These are phyloP conservation scores for Serilophus lunatus DNA, from an alignment of 2,113 vertebrate species.

Conservation along the genomic window DNA sequence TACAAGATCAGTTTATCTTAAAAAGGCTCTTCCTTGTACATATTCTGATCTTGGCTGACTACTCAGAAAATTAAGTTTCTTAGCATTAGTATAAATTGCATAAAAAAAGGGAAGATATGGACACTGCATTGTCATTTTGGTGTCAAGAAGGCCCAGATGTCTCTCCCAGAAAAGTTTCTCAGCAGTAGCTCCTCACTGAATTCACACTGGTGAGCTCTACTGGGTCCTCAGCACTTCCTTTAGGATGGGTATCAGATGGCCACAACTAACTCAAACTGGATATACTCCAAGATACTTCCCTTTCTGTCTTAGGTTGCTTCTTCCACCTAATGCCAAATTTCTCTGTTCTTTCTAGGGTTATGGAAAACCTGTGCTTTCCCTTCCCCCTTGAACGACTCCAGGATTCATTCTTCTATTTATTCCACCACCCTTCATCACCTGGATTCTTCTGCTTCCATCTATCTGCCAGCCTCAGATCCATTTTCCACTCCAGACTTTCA, in stretches of 20 bases:
- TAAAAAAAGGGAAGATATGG: neutral
- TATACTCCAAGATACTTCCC: neutral
- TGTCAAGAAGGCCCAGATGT: neutral
- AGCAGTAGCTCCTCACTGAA: neutral
- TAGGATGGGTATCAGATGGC: neutral
- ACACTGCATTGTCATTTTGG: accelerated
- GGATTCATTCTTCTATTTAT: neutral
- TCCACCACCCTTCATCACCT: neutral
- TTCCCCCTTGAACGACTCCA: neutral
- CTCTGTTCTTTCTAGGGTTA: neutral
- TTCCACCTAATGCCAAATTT: neutral
- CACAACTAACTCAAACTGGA: neutral
- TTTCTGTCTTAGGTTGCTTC: neutral
- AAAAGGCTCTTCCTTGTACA: neutral
- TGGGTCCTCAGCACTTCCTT: neutral
- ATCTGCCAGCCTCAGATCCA: neutral
- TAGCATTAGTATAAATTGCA: neutral
- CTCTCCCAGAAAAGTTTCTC: neutral
- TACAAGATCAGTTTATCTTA: neutral
- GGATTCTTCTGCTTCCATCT: neutral
- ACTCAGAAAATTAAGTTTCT: neutral
- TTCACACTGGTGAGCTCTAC: neutral
- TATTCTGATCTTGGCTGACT: neutral
- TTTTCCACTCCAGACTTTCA: neutral
- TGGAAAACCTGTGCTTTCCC: neutral